phyloP scores from a whole-genome alignment of 2,797 vertebrate species.

The Enteromius treurensis region DNA sequence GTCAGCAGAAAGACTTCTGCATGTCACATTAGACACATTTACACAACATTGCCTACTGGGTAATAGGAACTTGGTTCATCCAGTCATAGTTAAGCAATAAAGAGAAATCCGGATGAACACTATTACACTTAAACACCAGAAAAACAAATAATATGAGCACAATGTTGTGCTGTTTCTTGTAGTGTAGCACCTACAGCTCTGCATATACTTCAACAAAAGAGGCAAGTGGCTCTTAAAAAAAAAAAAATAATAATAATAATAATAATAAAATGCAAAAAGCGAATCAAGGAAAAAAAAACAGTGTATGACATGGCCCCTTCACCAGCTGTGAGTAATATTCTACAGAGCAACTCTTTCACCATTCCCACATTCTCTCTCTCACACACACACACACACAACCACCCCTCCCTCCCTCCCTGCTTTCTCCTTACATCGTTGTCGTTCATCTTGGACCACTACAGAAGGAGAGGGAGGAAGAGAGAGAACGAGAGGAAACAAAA shows the following conservation, averaged over 20 bases:
- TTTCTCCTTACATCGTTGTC: slow-evolving; percentile 82
- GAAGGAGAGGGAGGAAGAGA: slow-evolving; percentile 77
- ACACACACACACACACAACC: slow-evolving; percentile 37
- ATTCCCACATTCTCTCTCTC: slow-evolving; percentile 48
- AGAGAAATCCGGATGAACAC: neutral
- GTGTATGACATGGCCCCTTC: slow-evolving; percentile 46
- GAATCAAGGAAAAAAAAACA: too few species aligned
- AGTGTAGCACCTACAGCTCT: neutral
- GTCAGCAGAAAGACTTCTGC: neutral
- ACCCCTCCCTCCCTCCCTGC: slow-evolving; percentile 68
- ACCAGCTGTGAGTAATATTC: slow-evolving; percentile 31
- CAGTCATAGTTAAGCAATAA: neutral
- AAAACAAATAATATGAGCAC: neutral
- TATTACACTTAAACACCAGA: neutral
- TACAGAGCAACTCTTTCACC: slow-evolving; percentile 33
- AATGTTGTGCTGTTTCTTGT: neutral
- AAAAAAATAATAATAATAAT: too few species aligned
- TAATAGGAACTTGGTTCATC: neutral
- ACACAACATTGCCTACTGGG: neutral
- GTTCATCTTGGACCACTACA: slow-evolving; percentile 86
- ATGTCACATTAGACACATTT: neutral
- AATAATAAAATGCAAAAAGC: neutral
- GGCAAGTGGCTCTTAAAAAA: neutral
- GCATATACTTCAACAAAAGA: neutral
- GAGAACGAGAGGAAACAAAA: slow-evolving; percentile 79